Conservation (phyloP, 2,113 vertebrate species). For the Atherinomorus stipes region DNA sequence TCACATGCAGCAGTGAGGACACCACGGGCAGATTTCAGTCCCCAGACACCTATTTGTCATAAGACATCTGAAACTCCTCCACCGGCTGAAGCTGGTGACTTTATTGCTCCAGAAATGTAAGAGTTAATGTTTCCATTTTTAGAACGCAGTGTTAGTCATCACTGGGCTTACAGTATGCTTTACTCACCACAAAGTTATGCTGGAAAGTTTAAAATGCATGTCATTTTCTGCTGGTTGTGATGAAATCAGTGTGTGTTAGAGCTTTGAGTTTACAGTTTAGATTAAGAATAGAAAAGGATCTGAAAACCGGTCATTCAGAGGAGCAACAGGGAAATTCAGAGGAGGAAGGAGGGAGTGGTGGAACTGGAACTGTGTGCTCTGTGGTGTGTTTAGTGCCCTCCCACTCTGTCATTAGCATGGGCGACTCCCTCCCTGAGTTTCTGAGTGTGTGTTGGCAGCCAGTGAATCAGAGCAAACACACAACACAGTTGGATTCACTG, state of each 20-base stretch:
- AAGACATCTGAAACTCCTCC: conserved; percentile 33
- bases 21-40: conserved; percentile 25
- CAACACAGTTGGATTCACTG: not conserved
- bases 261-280: no score
- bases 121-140: conserved; percentile 46
- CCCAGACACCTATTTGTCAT: conserved; percentile 8
- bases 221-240: no score
- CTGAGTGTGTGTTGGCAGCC: conserved; percentile 57
- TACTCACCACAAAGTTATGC: not conserved
- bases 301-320: not conserved
- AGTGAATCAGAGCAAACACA: conserved; percentile 61
- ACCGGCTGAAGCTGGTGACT: conserved; percentile 14
- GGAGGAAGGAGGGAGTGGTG: conserved; percentile 54
- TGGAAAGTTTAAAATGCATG: not conserved
- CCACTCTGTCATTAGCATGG: conserved; percentile 62
- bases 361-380: conserved; percentile 43
- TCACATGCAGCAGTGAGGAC: conserved; percentile 28
- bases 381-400: conserved; percentile 58
- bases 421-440: conserved; percentile 64
- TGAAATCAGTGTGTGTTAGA: no score
- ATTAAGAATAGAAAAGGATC: not conserved
- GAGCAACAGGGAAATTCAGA: conserved; percentile 12
- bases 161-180: not conserved
- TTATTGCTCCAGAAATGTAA: conserved; percentile 1
- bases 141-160: conserved; percentile 1